Base-by-base conservation (phyloP, 2,113 vertebrate genomes). In the Penelope pileata region DNA sequence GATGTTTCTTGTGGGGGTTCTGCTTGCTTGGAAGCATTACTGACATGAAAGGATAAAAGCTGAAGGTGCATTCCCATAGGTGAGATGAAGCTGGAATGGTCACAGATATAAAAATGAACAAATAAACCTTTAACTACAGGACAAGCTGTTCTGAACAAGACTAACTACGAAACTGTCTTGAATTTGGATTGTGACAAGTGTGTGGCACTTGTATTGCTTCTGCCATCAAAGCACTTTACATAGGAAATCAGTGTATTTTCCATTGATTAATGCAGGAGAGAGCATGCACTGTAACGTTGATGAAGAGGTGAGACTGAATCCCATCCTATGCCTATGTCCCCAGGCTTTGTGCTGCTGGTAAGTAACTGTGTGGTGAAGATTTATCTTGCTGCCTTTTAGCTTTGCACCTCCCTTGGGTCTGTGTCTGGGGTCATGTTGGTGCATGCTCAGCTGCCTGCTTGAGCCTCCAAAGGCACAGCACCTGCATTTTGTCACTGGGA, bases 1-100 rank as follows among this genome's bases (percentile, higher is more conserved):
- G 26, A 12, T 40, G 16, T 51, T 72, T 86, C 26, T 60, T 3
- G 3, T 17, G 36, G 0, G 0, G 1, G 22, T 77, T 63, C n/a
- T 51, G 42, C 12, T 82, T 23, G 54, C 43, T 58, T 51, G 42
- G 58, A 72, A 76, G 45, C 29, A 26, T 43, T n/a, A 26, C 23
- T 78, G 82, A 48, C 29, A 42, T 0, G 2, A 80, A 64, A 56
- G 48, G 34, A 79, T 68, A 53, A 56, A 80, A 84, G 73, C 2
- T 18, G 67, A 72, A 80, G 29, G 34, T 42, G 16, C 47, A 22
- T 73, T 91, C 69, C 68, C 30, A 73, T 48, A 30, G 34, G 59
- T 34, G 56, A 91, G 32, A 32, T 40, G 73, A 80, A 83, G 27
- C 34, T 75, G 42, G 8, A 34, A 9, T 4, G 7, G 34, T 29